phyloP scores from a whole-genome alignment of 2,797 vertebrate genomes.

The Tadarida brasiliensis region DNA sequence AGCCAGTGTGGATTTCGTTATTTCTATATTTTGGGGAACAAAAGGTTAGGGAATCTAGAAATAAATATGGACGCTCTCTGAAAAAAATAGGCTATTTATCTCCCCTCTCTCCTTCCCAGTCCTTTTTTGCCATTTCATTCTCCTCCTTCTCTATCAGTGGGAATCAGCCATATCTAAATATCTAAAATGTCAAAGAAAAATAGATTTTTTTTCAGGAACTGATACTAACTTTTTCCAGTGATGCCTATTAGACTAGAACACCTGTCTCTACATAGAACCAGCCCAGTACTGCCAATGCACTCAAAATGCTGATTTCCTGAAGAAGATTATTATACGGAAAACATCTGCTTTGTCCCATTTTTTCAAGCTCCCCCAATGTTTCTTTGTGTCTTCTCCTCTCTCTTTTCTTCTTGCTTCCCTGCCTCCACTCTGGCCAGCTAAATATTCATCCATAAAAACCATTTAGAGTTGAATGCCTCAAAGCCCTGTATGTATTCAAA shows the following conservation, averaged over 20 bases:
- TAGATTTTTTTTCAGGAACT: background rate
- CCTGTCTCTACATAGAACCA: background rate
- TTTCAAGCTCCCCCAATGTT: background rate
- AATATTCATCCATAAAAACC: background rate
- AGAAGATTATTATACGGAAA: background rate
- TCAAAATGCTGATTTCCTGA: background rate
- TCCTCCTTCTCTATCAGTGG: background rate
- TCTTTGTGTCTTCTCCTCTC: background rate
- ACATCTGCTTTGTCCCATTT: background rate
- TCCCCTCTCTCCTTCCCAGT: background rate
- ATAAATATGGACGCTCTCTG: background rate
- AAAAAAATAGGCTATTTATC: background rate
- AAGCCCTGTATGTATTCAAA: constrained; percentile 25
- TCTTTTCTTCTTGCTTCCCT: background rate
- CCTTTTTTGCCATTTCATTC: background rate
- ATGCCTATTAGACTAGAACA: background rate
- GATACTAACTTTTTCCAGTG: background rate
- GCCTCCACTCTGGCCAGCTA: background rate
- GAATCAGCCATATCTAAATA: background rate
- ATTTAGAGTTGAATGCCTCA: background rate
- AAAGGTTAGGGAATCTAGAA: constrained; percentile 34
- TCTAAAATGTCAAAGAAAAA: background rate
- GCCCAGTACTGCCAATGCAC: accelerated
- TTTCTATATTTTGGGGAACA: background rate
- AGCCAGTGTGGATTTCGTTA: background rate